phyloP scores from a whole-genome alignment of 2,113 vertebrate genomes.

The Cottus gobio region DNA sequence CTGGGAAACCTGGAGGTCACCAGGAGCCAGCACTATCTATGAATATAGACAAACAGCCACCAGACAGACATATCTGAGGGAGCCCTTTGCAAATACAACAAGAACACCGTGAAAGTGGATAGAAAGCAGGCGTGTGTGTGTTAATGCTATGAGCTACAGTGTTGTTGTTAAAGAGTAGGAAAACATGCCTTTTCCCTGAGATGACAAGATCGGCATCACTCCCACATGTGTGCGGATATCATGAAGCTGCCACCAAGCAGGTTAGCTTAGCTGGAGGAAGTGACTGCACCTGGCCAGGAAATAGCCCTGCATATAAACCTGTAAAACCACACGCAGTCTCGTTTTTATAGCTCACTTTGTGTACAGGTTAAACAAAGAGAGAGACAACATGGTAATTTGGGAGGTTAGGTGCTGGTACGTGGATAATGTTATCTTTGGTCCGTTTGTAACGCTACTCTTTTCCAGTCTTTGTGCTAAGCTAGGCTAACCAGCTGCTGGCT shows the following conservation, averaged over 20 bases:
- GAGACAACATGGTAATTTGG: background rate
- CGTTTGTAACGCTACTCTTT: no score
- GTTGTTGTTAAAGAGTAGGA: background rate
- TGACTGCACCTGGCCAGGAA: background rate
- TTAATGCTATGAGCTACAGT: background rate
- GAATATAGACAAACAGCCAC: background rate
- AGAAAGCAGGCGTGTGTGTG: background rate
- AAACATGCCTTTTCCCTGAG: background rate
- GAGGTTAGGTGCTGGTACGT: background rate
- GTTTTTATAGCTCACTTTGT: background rate
- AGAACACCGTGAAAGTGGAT: background rate
- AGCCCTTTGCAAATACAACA: no score
- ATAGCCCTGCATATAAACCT: background rate
- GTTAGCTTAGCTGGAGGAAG: slow-evolving; percentile 3
- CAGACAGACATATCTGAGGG: no score
- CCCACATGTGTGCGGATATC: background rate
- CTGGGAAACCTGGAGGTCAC: background rate
- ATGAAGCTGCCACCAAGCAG: background rate
- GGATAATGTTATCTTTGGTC: background rate
- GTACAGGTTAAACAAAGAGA: background rate
- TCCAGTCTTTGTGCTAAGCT: no score
- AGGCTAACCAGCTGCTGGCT: no score
- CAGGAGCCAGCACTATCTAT: background rate
- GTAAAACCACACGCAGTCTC: background rate
- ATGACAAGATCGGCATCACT: background rate